A percentile compares a stretch with the other conserved stretches of the same genome.
These are phyloP conservation scores for Guaruba guarouba DNA, from an alignment of 2,113 vertebrate species.

Conservation along the genomic window DNA sequence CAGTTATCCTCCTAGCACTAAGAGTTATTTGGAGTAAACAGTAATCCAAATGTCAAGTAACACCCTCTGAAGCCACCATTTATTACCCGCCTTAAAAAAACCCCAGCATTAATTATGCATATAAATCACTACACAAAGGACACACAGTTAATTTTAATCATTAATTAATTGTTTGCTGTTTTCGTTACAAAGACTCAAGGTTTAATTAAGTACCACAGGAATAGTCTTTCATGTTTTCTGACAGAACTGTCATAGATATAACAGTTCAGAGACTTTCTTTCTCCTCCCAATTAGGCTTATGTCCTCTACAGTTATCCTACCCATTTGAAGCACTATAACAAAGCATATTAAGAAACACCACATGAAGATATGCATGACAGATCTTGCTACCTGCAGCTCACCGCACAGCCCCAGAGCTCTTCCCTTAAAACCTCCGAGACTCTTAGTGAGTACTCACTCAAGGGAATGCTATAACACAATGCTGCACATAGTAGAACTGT, in stretches of 20 bases:
- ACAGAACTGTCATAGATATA: constrained; percentile 47
- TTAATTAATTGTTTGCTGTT: constrained; percentile 68
- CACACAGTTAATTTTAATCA: constrained; percentile 31
- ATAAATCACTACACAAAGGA: constrained; percentile 63
- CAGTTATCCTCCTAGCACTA: background rate
- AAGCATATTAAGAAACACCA: background rate
- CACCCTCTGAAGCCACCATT: background rate
- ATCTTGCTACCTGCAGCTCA: background rate
- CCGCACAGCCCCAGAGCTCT: background rate
- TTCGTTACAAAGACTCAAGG: constrained; percentile 1
- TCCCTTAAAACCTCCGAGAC: background rate
- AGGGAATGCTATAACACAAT: background rate
- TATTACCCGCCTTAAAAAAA: background rate
- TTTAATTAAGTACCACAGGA: constrained; percentile 68
- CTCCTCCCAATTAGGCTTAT: background rate
- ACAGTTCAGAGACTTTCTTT: constrained; percentile 7
- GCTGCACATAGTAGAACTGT: background rate
- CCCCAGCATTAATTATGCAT: background rate
- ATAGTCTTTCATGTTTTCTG: constrained; percentile 47
- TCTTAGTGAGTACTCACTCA: background rate
- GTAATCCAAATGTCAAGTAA: constrained; percentile 35
- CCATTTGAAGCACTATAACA: background rate
- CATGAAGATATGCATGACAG: background rate
- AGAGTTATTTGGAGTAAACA: background rate
- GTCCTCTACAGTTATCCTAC: background rate